These are phyloP conservation scores for Pomatostomus ruficeps DNA, from an alignment of 2,113 vertebrate genomes.

Conservation along the genomic window DNA sequence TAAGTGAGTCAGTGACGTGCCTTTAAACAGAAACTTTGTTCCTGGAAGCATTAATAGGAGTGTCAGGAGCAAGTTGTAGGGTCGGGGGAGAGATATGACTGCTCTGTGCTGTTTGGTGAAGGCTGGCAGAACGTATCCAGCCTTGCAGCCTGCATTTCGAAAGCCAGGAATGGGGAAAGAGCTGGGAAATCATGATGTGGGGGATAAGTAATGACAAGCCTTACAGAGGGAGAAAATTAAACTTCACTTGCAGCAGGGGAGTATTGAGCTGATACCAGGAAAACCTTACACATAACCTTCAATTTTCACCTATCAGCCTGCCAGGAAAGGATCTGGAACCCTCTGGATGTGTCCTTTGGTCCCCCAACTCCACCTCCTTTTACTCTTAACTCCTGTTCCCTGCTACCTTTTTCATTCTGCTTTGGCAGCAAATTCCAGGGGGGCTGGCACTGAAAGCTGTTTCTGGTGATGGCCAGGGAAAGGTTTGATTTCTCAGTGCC, in stretches of 20 bases:
- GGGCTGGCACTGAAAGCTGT: not conserved
- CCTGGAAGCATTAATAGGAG: not conserved
- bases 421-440: not conserved
- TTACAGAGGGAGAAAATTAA: not conserved
- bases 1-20: not conserved
- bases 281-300: not conserved
- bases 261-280: not conserved
- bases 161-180: not conserved
- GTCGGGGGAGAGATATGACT: not conserved
- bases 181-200: not conserved
- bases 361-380: not conserved
- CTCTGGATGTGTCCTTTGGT: not conserved
- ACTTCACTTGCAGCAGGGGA: not conserved
- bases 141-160: not conserved
- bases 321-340: not conserved
- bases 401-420: not conserved
- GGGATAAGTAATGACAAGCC: not conserved
- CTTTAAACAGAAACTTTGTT: not conserved
- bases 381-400: not conserved
- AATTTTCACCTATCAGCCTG: not conserved
- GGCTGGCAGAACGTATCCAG: not conserved
- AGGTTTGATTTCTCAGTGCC: not conserved
- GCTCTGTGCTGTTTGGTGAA: not conserved
- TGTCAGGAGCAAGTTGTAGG: not conserved
- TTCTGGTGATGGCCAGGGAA: not conserved